Base-by-base conservation (phyloP, 2,797 vertebrate species). In the Petrocephalus schoutedeni region DNA sequence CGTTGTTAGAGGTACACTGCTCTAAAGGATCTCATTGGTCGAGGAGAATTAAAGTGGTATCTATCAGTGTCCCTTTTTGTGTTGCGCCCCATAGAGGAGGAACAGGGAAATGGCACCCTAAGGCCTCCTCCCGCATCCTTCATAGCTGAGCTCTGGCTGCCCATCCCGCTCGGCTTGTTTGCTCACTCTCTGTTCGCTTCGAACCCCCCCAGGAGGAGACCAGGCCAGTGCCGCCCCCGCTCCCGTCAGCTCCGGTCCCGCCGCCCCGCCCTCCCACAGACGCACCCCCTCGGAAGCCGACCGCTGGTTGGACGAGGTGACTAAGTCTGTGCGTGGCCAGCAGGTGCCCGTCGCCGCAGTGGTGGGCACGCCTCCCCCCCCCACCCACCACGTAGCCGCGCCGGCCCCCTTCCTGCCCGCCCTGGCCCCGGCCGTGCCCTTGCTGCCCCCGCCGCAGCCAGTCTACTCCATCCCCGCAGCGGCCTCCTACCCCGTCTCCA, bases 201-300 rank as follows among this genome's bases (percentile, higher is more conserved):
- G 1, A 77, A 45, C 41, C 41, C 8, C 74, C 41, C 36, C 41
- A 80, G 74, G 74, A 88, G 91, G 90, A 94, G 98, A 97, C 14
- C 96, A 96, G 97, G 93, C 93, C 0, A 92, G 92, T 5, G 58
- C 95, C 0, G 54, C 93, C 16, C 92, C 94, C 0, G 91, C 90
- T 49, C 95, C 95, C 7, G 92, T 32, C 84, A 85, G 12, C 23
- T 19, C 94, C 5, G 92, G 91, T 59, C 10, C 58, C 1, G 12
- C 58, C 8, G 21, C 45, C 57, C 94, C 94, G 86, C 92, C 95
- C n/a, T 96, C 96, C 61, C 98, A 99, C 93, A 96, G 93, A 90
- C 97, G 98, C 67, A 99, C 98, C 0, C 97, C 98, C 0, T 99
- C 98, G 0, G 98, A 99, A 91, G 98, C 98, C 1, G 98, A 99